Conservation (phyloP, 2,888 invertebrate genomes). For the Bombyx huttoni region DNA sequence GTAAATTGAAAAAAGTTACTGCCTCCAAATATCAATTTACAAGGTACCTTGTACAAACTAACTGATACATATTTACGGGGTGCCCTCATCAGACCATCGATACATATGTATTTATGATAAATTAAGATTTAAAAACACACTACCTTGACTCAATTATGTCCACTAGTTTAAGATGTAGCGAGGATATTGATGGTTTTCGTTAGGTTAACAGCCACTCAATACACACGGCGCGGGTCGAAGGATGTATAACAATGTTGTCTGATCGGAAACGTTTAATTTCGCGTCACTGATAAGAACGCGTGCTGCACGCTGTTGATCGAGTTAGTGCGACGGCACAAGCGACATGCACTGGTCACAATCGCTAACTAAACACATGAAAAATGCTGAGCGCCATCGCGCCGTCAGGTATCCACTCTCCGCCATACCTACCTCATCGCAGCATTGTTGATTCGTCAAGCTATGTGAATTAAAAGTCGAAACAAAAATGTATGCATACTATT, state of each 20-base stretch:
- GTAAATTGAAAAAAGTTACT: background rate
- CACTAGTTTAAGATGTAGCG: constrained; percentile 23
- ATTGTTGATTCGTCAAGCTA: constrained; percentile 32
- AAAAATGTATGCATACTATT: background rate
- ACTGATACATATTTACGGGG: constrained; percentile 17
- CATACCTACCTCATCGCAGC: constrained; percentile 20
- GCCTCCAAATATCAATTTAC: background rate
- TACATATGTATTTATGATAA: constrained; percentile 34
- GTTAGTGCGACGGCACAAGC: constrained; percentile 32
- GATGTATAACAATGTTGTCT: background rate
- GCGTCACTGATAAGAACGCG: constrained; percentile 17
- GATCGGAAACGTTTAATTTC: constrained; percentile 9
- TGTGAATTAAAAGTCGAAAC: constrained; percentile 3
- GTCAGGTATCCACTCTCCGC: constrained; percentile 18
- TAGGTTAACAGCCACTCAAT: background rate
- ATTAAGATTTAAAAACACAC: constrained; percentile 26
- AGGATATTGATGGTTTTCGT: constrained; percentile 8
- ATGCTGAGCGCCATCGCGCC: constrained; percentile 25
- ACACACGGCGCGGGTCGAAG: background rate
- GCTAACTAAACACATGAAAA: constrained; percentile 64
- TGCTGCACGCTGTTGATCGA: constrained; percentile 20
- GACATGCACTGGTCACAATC: constrained; percentile 45
- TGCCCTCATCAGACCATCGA: constrained; percentile 27
- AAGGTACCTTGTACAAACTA: background rate
- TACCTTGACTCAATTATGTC: constrained; percentile 55